Evolutionary conservation across 1,140 invertebrate genomes (phyloP), one percentile per base, ranked within the genome.

Genomic region (Chironomus tepperi): DNA sequence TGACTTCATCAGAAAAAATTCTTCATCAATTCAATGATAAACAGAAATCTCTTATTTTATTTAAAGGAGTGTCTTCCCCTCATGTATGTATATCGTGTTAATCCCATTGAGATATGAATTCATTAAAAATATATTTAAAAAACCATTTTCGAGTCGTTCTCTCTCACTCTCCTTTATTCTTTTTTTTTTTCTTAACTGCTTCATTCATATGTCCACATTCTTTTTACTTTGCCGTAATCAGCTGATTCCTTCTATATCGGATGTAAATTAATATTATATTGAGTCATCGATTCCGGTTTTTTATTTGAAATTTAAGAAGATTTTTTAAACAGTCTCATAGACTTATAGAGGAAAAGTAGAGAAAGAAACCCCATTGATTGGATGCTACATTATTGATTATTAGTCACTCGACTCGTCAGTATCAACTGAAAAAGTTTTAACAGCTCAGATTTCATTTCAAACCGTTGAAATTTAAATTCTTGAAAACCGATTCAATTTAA

Each of bases 61-160:
- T 34, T n/a, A n/a, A 57, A 57, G 47, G 47, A 57, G 47, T 57
- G 47, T 57, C 47, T n/a, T 34, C 24, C 24, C 24, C 24, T 34
- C 24, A 34, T 34, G 24, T 34, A 34, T 34, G 24, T 34, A 34
- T 34, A 34, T 34, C 47, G 47, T n/a, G 47, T 57, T 57, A 57
- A 57, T 57, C 47, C 47, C 47, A 57, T 57, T n/a, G 47, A 57
- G 47, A 12, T 57, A 57, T 57, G 47, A 57, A 57, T 57, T 57
- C 47, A 57, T 57, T 57, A 57, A 57, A 57, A 57, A 34, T 34
- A 34, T 57, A 57, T 57, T 57, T 57, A 12, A 57, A 34, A 34
- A 34, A 34, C 24, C 24, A 34, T 34, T 34, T 34, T 34, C 24
- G 24, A 34, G n/a, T 12, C 47, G n/a, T 57, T 57, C n/a, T 12